These are phyloP conservation scores for Hippolais icterina DNA, from an alignment of 2,113 vertebrate species.

Conservation along the genomic window DNA sequence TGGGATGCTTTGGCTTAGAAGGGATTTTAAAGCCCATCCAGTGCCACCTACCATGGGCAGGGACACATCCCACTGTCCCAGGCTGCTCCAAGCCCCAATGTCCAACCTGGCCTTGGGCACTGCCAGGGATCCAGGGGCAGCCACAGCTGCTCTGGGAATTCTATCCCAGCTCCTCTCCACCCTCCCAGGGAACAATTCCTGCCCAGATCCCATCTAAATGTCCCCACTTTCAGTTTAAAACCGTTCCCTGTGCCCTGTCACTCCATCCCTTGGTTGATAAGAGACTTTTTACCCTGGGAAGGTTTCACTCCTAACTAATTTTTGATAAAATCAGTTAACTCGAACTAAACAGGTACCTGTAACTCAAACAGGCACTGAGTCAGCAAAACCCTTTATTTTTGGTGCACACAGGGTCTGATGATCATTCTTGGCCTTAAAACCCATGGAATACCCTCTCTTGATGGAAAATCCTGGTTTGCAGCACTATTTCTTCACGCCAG, in stretches of 20 bases:
- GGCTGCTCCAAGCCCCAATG: fast-evolving
- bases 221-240: too few relatives aligned
- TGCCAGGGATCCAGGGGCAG: neutral
- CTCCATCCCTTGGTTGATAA: too few relatives aligned
- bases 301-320: neutral
- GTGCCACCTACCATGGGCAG: neutral
- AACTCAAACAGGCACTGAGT: neutral
- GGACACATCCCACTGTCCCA: neutral
- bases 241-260: neutral
- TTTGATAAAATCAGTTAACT: neutral
- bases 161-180: neutral
- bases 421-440: neutral
- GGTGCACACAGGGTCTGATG: neutral
- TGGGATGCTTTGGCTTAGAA: neutral
- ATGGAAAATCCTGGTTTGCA: neutral
- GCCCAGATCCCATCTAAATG: fast-evolving
- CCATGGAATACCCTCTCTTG: fast-evolving
- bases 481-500: neutral
- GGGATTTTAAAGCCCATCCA: fast-evolving
- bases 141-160: neutral
- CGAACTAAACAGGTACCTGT: too few relatives aligned
- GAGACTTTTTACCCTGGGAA: neutral
- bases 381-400: neutral
- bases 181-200: neutral
- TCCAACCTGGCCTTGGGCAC: neutral